Conservation (phyloP, 2,113 vertebrate species). For the Salvator merianae region DNA sequence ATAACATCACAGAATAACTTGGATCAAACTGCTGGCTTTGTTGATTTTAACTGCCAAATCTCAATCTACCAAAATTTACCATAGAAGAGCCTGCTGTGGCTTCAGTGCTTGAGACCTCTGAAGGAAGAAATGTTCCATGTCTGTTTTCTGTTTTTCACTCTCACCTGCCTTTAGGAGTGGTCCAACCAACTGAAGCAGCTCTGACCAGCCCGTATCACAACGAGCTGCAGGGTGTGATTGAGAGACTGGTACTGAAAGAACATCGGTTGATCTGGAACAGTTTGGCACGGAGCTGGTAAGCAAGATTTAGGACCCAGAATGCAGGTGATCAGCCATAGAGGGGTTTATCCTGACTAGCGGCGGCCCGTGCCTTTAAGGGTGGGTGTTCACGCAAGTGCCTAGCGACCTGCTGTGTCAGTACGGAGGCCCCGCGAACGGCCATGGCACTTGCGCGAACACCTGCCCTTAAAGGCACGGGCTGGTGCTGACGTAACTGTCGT, state of each 20-base stretch:
- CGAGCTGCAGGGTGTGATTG: conserved; percentile 83
- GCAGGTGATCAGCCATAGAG: not conserved
- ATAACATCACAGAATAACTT: not conserved
- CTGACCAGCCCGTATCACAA: conserved; percentile 81
- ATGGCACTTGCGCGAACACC: no score
- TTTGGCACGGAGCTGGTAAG: conserved; percentile 82
- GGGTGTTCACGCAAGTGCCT: no score
- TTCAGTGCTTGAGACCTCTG: no score
- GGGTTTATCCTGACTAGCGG: no score
- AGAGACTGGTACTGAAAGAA: conserved; percentile 82
- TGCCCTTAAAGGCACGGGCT: no score
- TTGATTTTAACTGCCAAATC: not conserved
- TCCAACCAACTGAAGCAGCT: conserved; percentile 74
- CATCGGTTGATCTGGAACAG: conserved; percentile 87
- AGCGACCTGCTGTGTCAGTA: no score
- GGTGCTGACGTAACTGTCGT: no score
- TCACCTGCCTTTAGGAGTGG: conserved; percentile 71
- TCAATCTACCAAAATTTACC: not conserved
- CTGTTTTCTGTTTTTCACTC: not conserved
- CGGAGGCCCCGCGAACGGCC: no score
- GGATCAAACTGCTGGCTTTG: not conserved
- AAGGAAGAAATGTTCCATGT: no score
- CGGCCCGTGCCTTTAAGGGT: no score
- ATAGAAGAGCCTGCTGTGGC: no score
- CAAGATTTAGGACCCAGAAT: no score